These are phyloP conservation scores for Collichthys lucidus DNA, from an alignment of 2,113 vertebrate species.

Conservation along the genomic window DNA sequence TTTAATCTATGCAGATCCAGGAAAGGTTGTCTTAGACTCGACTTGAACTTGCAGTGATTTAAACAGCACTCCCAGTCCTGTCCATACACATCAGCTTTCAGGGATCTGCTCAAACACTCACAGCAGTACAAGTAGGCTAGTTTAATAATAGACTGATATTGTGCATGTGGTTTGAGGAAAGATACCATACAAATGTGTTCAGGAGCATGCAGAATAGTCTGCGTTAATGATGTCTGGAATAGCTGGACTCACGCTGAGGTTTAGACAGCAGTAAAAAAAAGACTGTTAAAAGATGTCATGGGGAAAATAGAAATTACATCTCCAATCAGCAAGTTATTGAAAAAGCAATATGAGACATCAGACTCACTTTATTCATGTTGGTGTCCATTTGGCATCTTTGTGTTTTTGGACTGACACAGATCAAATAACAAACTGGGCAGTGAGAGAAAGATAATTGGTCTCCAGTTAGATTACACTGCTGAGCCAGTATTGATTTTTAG, in stretches of 20 bases:
- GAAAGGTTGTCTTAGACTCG: not conserved
- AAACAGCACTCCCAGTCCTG: not conserved
- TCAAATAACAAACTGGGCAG: conserved; percentile 1
- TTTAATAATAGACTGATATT: not conserved
- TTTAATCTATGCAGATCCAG: not conserved
- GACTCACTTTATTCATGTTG: not conserved
- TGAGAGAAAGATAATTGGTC: not conserved
- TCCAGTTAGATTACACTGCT: conserved; percentile 24
- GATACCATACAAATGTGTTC: not conserved
- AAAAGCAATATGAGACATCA: conserved; percentile 11
- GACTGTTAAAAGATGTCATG: not conserved
- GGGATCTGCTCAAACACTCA: not conserved
- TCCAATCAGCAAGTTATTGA: not conserved
- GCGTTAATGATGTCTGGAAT: not conserved
- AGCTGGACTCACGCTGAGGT: not conserved
- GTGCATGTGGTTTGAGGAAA: not conserved
- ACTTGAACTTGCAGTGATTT: conserved; percentile 23
- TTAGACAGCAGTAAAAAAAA: conserved; percentile 8
- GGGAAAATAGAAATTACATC: conserved; percentile 16
- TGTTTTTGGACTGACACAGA: not conserved
- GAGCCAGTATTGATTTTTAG: conserved; percentile 66
- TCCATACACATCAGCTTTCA: not conserved
- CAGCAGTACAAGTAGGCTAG: not conserved
- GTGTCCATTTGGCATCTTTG: conserved; percentile 3
- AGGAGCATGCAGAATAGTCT: conserved; percentile 3